Evolutionary conservation across 2,888 invertebrate species (phyloP), one percentile per base, ranked within the genome.

Genomic region (Baccha elongata): DNA sequence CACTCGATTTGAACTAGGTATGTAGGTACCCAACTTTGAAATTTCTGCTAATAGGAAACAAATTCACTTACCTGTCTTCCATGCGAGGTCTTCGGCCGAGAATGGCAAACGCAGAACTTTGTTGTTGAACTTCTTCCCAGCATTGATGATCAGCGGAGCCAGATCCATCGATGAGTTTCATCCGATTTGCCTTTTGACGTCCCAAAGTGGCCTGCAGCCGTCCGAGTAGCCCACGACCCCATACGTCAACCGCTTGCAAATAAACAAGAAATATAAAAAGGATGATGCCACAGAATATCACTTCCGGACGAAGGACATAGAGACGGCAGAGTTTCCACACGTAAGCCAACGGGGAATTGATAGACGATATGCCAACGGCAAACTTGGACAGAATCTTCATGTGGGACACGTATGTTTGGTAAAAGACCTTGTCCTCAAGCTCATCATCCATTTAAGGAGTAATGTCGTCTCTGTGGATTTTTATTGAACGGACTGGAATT

Each of bases 31-130:
- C n/a, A n/a, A n/a, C n/a, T n/a, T n/a, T n/a, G n/a, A n/a, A n/a
- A n/a, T n/a, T n/a, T n/a, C n/a, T n/a, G n/a, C n/a, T n/a, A n/a
- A n/a, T n/a, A n/a, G n/a, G n/a, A 44, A 15, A 32, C 1, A 32
- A 62, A 26, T 29, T 1, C 42, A 86, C 88, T 87, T 75, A 91
- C 88, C 98, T 93, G 91, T 98, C 98, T 92, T 98, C 98, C 98
- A 98, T 98, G 85, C 95, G 95, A 84, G 95, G 94, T 87, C 98
- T 92, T 85, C 97, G 93, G 1, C 98, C 98, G 91, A 97, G 96
- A 81, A 98, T 94, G 26, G 98, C 98, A 91, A 96, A 98, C 46
- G 95, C 97, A 26, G 97, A 96, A 86, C 96, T 94, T 83, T 94
- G 92, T 5, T 93, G 93, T 55, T 94, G 94, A 87, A 94, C 93